Base-by-base conservation (phyloP, 1,140 invertebrate genomes). In the Zaprionus gabonicus region DNA sequence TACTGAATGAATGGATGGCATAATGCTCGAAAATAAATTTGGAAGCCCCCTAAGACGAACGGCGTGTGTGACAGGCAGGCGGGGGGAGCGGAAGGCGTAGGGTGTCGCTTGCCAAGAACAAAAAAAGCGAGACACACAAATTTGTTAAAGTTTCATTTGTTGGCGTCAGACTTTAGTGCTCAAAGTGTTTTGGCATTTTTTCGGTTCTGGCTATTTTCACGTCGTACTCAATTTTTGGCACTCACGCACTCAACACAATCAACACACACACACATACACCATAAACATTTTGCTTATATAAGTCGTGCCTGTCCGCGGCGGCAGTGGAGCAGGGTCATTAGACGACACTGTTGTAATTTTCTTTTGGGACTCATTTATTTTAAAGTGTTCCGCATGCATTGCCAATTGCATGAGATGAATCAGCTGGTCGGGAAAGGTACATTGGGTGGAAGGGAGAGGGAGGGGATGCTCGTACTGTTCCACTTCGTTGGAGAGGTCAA, bases 11-110 rank as follows among this genome's bases (percentile, higher is more conserved):
- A 69, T 66, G 79, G 72, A 88, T 90, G 85, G 85, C 85, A 90
- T 90, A 90, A 90, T 90, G 72, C 86, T 91, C 79, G 90, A 90
- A 90, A 90, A 90, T 90, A 86, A 90, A 91, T 91, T 91, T 82
- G 79, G 62, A 90, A 78, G 64, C 36, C 36, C 56, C 56, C 17
- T 56, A 41, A 66, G 15, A 28, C 20, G 25, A 36, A 28, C 20
- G 25, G 23, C 63, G 53, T 31, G 49, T 49, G 31, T 44, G 60
- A 28, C 27, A 28, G 62, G 27, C 36, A 63, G 38, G 31, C 27
- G 12, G 36, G n/a, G 53, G 34, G 64, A 76, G 20, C 20, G 20
- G 69, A 76, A 62, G 67, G 75, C 31, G 31, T 41, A 41, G 63
- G 38, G 67, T 36, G 20, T 75, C 51, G 82, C 72, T 90, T 90